Evolutionary conservation across 1,140 invertebrate genomes (phyloP), one percentile per base, ranked within the genome.

Genomic region (Tetraneura akinire): DNA sequence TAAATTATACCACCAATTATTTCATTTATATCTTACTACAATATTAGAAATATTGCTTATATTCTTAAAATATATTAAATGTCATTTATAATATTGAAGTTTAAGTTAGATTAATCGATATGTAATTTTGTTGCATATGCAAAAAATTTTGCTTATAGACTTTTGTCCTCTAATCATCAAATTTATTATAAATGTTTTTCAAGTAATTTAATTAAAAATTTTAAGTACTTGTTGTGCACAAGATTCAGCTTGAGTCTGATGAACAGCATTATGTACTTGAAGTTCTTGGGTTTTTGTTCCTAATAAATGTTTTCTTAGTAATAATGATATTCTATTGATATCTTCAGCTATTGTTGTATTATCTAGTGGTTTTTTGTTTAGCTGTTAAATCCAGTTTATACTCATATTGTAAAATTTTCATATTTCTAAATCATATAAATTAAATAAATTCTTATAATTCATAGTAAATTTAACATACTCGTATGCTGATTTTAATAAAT

Each of bases 291-390:
- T 42, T 60, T 53, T 9, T 23, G 11, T 16, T 0, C 32, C 37
- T 76, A 76, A 23, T 42, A 76, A 26, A 45, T 42, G 49, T 45
- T 45, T 53, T 60, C 53, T 57, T 23, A 76, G 73, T 42, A 76
- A 23, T 11, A 60, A 60, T 18, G 73, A 76, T 60, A 76, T 76
- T 9, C 51, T 76, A 32, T 76, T 60, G 18, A 76, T 76, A 29
- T 76, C 73, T 60, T 76, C 73, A 26, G 73, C 73, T 60, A 76
- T 76, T 23, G 21, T 57, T 14, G 51, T 76, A 76, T 21, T 76
- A 45, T 76, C 53, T 16, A 76, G 32, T 45, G 37, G 14, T 76
- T 76, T n/a, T 76, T 45, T 45, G 73, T 60, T 60, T 76, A 18
- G 13, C 23, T 21, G 53, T 29, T 23, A n/a, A 11, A 26, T 76